Evolutionary conservation across 1,140 invertebrate species (phyloP), one percentile per base, ranked within the genome.

Genomic region (Megalopta genalis): DNA sequence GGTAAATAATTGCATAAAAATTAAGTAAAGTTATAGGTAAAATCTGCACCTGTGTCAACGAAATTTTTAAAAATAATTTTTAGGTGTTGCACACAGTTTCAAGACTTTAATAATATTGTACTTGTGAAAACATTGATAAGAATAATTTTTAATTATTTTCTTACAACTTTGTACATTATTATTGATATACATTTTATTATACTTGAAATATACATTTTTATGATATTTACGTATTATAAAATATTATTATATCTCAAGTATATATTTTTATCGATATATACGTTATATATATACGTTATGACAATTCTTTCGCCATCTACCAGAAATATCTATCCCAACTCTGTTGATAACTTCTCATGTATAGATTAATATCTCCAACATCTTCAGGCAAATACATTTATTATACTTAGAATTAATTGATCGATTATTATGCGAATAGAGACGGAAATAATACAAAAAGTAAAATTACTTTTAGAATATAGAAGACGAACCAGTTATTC

Each of bases 401-500:
- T 1, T 54, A 21, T 21, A 54, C 49, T 10, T 42, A 42, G 1
- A 42, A 9, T 54, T n/a, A 16, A 52, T 0, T n/a, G 2, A n/a
- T n/a, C n/a, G 8, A 57, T n/a, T 21, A 57, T 57, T 8, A 57
- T 57, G 18, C 18, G 5, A 54, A 54, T 4, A 5, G 7, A 54
- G 18, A 54, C 1, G 18, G 18, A 3, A 54, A 5, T 54, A 54
- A 54, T 54, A 57, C 2, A 16, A 23, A 23, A 46, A 2, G 21
- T 46, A 16, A 52, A 52, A 23, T 18, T 7, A 32, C 37, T 87
- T 86, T 10, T 18, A 91, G 92, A 76, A 81, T 37, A 27, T 88
- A 8, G 77, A 90, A 9, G 78, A 88, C 0, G 89, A 91, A 8
- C 87, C 89, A 0, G 74, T 89, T 7, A 84, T 89, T 63, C 71